Percentiles rank a stretch among this genome's conserved stretches.
These are phyloP conservation scores for Acropora tenuis DNA, from an alignment of 64 coral and sea anemone genomes.

Conservation along the genomic window DNA sequence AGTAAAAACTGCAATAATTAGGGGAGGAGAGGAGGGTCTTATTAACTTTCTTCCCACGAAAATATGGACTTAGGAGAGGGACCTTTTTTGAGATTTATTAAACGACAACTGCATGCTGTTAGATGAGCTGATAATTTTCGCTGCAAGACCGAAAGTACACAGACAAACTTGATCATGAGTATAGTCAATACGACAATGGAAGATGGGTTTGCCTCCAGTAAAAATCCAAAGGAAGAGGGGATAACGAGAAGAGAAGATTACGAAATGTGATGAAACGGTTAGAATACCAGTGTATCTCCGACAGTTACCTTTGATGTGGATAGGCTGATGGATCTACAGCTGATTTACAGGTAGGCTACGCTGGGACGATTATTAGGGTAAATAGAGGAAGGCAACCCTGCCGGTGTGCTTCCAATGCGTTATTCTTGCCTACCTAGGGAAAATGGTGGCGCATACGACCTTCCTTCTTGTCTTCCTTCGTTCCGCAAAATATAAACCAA, in stretches of 20 bases:
- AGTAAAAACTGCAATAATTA: no score
- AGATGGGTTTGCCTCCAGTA: neutral
- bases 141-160: constrained; percentile 6
- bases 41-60: constrained; percentile 1
- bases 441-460: neutral
- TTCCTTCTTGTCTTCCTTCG: neutral
- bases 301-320: neutral
- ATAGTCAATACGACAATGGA: neutral
- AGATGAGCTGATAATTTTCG: neutral
- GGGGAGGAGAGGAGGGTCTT: no score
- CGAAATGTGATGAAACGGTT: constrained; percentile 10
- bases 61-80: neutral
- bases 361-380: constrained; percentile 3
- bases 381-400: neutral
- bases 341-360: constrained; percentile 8
- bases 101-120: constrained; percentile 13
- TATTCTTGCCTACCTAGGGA: constrained; percentile 10
- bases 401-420: constrained; percentile 1
- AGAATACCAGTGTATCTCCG: constrained; percentile 5
- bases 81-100: neutral
- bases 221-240: neutral
- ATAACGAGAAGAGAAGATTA: neutral
- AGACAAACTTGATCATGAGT: neutral
- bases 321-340: neutral
- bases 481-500: neutral